A percentile compares a stretch with the other conserved stretches of the same genome.
Conservation (phyloP, 2,888 invertebrate species). For the Schrankia costaestrigalis region DNA sequence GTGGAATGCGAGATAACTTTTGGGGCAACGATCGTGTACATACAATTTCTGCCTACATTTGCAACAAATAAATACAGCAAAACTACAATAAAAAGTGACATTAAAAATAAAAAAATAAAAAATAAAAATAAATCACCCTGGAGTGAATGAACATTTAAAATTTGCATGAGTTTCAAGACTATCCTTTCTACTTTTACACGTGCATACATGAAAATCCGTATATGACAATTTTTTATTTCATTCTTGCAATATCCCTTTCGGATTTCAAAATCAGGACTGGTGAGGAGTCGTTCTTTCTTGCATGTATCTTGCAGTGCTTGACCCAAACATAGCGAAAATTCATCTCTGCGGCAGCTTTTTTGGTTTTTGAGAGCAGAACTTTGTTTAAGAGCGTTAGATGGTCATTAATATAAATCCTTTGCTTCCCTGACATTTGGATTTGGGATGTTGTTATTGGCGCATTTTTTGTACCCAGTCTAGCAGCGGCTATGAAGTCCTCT, state of each 20-base stretch:
- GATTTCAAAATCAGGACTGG: not conserved
- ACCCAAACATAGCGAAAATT: conserved; percentile 9
- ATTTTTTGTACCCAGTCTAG: not conserved
- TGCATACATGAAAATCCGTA: not conserved
- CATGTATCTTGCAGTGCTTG: conserved; percentile 14
- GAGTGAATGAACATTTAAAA: too few species aligned
- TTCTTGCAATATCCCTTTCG: not conserved
- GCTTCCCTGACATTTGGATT: not conserved
- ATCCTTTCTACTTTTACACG: not conserved
- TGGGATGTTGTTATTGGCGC: not conserved
- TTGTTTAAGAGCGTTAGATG: not conserved
- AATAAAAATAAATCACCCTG: too few species aligned
- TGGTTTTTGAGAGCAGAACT: not conserved
- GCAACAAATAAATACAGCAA: too few species aligned
- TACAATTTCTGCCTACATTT: too few species aligned
- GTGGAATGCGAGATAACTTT: too few species aligned
- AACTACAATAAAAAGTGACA: too few species aligned
- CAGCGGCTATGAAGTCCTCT: not conserved
- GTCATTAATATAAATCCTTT: not conserved
- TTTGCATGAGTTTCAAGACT: too few species aligned
- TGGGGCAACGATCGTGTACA: too few species aligned
- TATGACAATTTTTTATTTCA: not conserved
- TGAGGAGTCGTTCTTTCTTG: conserved; percentile 7
- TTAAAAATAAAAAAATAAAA: too few species aligned
- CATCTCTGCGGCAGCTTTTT: conserved; percentile 3